Evolutionary conservation across 2,113 vertebrate species (phyloP).

Genomic region (Catagonus wagneri): DNA sequence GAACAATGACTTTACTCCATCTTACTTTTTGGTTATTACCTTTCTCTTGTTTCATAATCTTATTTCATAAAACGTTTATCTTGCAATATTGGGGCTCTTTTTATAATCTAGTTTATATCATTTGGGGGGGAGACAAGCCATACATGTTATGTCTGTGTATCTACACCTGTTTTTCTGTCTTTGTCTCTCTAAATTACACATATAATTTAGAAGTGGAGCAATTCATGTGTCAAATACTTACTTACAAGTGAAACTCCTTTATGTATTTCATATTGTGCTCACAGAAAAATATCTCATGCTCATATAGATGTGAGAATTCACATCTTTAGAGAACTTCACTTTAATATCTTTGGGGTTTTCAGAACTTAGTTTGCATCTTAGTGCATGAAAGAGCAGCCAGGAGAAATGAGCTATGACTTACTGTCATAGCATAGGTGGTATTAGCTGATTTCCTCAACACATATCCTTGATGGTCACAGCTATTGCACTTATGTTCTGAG

Average conservation of each 20-base stretch:
- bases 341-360: not conserved
- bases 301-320: slow-evolving; percentile 36
- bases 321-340: not conserved
- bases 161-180: not conserved
- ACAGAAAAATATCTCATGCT: slow-evolving; percentile 28
- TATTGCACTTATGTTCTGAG: not conserved
- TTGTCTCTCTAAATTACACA: not conserved
- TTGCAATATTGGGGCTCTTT: not conserved
- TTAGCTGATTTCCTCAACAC: not conserved
- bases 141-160: not conserved
- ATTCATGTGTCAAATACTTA: not conserved
- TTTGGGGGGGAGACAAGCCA: not conserved
- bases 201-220: not conserved
- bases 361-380: not conserved
- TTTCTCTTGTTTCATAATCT: not conserved
- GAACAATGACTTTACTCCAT: not conserved
- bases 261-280: not conserved
- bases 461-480: not conserved
- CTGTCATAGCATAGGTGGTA: not conserved
- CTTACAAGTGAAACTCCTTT: slow-evolving; percentile 1
- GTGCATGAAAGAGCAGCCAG: not conserved
- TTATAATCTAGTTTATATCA: not conserved
- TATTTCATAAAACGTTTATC: slow-evolving; percentile 24
- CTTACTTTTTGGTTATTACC: not conserved
- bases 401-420: not conserved